Base-by-base conservation (phyloP, 2,797 vertebrate genomes). In the Scleropages formosus region DNA sequence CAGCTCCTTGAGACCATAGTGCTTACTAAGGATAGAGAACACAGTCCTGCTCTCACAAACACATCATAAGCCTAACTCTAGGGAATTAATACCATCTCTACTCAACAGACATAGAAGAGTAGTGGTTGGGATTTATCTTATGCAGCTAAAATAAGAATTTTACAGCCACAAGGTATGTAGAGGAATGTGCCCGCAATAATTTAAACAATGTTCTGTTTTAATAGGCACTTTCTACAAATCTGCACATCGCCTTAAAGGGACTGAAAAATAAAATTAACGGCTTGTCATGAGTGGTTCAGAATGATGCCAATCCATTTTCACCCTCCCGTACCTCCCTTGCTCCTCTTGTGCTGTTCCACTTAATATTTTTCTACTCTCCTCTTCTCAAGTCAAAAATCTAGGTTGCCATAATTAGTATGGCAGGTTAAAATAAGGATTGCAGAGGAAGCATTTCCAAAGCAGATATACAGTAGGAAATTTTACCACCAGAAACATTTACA, bases 41-140 rank as follows among this genome's bases (percentile, higher is more conserved):
- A 62, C 60, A 10, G 0, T 78, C 74, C 71, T 47, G 67, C 80
- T n/a, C 77, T 76, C 88, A 89, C 89, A 88, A 89, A 88, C 88
- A 86, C 80, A 88, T 13, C 66, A 69, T 49, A 22, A 12, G 66
- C 31, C 2, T 31, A 39, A 39, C 39, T 39, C 39, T 39, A 39
- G 39, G 39, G 31, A 39, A n/a, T n/a, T n/a, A n/a, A 39, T 2
- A 39, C 39, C 31, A 39, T 6, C 31, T 6, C 31, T 39, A 39
- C 6, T 31, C 31, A 39, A 39, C 6, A 39, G 39, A 6, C 31
- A 2, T 2, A 31, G 2, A 39, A 6, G 31, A 39, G 31, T 31
- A 6, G 39, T 2, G 6, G 31, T 39, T 31, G 39, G 39, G 6
- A 2, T 6, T 39, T n/a, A 31, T 39, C 31, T 39, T 39, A 6